These are phyloP conservation scores for Eulacestoma nigropectus DNA, from an alignment of 2,113 vertebrate genomes.

Conservation along the genomic window DNA sequence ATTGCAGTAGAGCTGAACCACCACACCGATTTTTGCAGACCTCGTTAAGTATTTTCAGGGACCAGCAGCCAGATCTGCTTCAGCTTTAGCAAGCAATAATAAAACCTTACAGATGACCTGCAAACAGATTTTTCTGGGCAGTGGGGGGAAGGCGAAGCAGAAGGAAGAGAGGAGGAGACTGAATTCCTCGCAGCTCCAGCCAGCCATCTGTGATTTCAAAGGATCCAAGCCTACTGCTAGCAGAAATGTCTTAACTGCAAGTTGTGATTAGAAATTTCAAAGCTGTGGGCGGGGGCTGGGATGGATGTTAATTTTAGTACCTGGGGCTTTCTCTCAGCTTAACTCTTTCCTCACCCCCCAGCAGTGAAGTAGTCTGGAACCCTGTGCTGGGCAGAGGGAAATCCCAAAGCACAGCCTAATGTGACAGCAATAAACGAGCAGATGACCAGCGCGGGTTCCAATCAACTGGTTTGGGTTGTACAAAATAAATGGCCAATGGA, in stretches of 20 bases:
- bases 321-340: conserved; percentile 24
- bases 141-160: not conserved
- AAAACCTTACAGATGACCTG: not conserved
- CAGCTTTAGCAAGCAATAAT: not conserved
- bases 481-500: not conserved
- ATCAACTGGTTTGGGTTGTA: not conserved
- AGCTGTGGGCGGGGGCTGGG: not conserved
- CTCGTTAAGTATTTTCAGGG: not conserved
- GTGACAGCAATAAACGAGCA: not conserved
- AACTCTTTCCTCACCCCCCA: not conserved
- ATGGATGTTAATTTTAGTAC: conserved; percentile 40
- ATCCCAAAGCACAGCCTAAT: not conserved
- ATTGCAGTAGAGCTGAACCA: not conserved
- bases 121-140: not conserved
- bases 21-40: not conserved
- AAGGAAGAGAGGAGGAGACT: conserved; percentile 6
- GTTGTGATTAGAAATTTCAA: conserved; percentile 33
- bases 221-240: not conserved
- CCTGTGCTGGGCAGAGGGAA: not conserved
- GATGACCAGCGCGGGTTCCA: fast-evolving
- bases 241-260: not conserved
- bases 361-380: not conserved
- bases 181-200: not conserved
- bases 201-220: conserved; percentile 47
- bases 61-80: not conserved